Evolutionary conservation across 2,113 vertebrate genomes (phyloP).

Genomic region (Narcine bancroftii): DNA sequence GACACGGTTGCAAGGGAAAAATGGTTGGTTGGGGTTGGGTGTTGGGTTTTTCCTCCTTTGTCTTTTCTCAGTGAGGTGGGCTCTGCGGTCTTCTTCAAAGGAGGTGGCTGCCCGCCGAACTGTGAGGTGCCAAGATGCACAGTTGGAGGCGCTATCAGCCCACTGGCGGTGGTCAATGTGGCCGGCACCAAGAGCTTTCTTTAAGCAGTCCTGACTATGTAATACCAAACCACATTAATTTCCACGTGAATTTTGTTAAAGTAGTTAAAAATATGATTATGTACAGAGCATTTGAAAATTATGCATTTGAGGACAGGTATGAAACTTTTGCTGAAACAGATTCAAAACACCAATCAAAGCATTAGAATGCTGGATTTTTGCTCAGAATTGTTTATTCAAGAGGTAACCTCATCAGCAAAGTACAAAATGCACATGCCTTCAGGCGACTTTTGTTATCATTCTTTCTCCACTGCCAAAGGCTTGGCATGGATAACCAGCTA

Average conservation of each 20-base stretch:
- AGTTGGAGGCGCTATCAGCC: too few species aligned
- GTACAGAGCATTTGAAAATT: neutral
- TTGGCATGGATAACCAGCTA: neutral
- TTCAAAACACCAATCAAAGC: neutral
- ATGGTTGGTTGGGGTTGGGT: too few species aligned
- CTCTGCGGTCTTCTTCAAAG: too few species aligned
- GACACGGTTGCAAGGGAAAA: too few species aligned
- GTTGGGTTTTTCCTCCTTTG: too few species aligned
- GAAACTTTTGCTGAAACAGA: neutral
- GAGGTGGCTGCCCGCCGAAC: too few species aligned
- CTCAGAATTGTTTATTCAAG: neutral
- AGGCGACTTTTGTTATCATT: neutral
- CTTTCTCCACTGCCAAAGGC: neutral
- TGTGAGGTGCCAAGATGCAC: too few species aligned
- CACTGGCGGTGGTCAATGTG: too few species aligned
- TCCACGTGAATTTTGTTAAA: too few species aligned
- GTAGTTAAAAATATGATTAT: neutral
- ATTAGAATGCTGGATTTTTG: neutral
- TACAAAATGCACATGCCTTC: neutral
- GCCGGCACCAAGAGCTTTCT: too few species aligned
- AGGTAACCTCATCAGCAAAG: neutral
- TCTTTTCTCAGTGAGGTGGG: too few species aligned
- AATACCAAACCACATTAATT: neutral
- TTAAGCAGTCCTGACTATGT: too few species aligned
- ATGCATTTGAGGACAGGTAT: neutral